phyloP scores from a whole-genome alignment of 1,140 invertebrate genomes.

The Leptinotarsa texana region DNA sequence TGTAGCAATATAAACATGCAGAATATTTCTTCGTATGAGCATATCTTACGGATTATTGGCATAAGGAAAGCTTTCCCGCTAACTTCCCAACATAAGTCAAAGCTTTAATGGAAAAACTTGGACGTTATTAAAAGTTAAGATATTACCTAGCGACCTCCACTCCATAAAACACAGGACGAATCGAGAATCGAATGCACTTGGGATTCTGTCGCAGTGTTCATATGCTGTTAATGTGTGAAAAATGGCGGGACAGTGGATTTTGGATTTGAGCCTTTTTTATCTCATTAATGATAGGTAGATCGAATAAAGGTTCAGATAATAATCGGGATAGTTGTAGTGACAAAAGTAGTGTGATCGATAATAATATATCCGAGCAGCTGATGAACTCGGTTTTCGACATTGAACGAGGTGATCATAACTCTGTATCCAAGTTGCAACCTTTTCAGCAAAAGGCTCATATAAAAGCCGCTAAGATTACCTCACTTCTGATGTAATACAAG shows the following conservation, averaged over 20 bases:
- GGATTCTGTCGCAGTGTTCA: not conserved
- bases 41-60: not conserved
- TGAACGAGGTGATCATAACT: no score
- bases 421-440: no score
- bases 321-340: no score
- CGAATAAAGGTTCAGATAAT: no score
- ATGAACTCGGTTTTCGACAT: no score
- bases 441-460: no score
- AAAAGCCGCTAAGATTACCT: no score
- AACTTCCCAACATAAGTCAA: constrained; percentile 20
- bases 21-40: constrained; percentile 23
- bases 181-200: constrained; percentile 20
- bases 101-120: constrained; percentile 44
- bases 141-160: constrained; percentile 37
- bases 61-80: constrained; percentile 11
- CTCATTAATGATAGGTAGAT: no score
- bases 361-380: no score
- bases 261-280: not conserved
- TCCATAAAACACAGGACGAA: constrained; percentile 38
- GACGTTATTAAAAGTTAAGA: constrained; percentile 44
- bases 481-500: no score
- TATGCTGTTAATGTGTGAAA: not conserved
- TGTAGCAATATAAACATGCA: constrained; percentile 12
- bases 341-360: no score
- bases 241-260: not conserved